Evolutionary conservation across 2,888 invertebrate genomes (phyloP).

Genomic region (Asteroscopus sphinx): DNA sequence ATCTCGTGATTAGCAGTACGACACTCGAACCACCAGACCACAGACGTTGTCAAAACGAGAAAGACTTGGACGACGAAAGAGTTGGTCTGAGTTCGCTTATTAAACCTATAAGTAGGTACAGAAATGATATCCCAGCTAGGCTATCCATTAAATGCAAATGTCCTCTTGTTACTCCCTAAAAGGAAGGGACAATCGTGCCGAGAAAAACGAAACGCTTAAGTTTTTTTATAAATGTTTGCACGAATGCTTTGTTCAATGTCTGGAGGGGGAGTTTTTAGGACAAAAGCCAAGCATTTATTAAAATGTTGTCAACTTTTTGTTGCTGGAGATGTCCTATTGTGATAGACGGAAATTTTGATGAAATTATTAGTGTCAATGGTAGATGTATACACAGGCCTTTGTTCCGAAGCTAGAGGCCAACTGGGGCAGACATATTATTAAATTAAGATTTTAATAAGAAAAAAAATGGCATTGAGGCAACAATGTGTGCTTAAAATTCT

Average conservation of each 20-base stretch:
- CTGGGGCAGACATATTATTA: constrained; percentile 1
- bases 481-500: constrained; percentile 6
- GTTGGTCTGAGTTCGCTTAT: too few relatives aligned
- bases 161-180: constrained; percentile 60
- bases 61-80: too few relatives aligned
- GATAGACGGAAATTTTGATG: constrained; percentile 51
- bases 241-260: constrained; percentile 78
- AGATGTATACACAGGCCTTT: constrained; percentile 11
- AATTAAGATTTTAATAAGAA: constrained; percentile 2
- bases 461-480: constrained; percentile 6
- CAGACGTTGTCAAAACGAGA: too few relatives aligned
- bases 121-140: constrained; percentile 56
- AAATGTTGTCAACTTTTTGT: constrained; percentile 77
- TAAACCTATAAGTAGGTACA: constrained; percentile 43
- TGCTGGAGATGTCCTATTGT: constrained; percentile 47
- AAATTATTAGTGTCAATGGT: constrained; percentile 51
- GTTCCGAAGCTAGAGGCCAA: neutral
- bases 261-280: constrained; percentile 71
- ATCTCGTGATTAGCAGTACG: too few relatives aligned
- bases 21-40: too few relatives aligned
- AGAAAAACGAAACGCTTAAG: constrained; percentile 72
- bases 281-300: constrained; percentile 81
- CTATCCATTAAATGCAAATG: constrained; percentile 75
- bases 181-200: constrained; percentile 64
- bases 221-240: constrained; percentile 81